Evolutionary conservation across 1,140 invertebrate species (phyloP), one percentile per base, ranked within the genome.

Genomic region (Drosophila biarmipes): DNA sequence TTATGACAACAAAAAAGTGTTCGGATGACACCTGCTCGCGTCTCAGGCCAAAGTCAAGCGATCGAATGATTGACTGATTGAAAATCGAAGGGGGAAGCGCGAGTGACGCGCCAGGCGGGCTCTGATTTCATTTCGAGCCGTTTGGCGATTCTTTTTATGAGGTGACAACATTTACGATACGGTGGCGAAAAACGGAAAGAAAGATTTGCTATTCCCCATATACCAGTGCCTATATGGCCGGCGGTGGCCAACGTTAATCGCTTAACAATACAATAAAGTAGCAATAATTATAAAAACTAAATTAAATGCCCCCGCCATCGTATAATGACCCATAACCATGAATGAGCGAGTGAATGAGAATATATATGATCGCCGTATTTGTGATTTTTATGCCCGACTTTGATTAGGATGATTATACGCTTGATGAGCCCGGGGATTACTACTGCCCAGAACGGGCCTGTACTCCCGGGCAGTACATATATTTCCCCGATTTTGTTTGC

Each of bases 271-370:
- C 86, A 90, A 90, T 90, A 90, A 90, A 90, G 86, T 90, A 86
- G 86, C 86, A 90, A 90, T 90, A 90, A 90, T 90, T 90, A 90
- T 90, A 90, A 90, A 86, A 89, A 87, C 79, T 90, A 90, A 86
- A 90, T 86, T 73, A 87, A 86, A 86, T 86, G 69, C 67, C 59
- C 66, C 54, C 29, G 73, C 59, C 45, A 61, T 29, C 72, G 66
- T 73, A 78, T 61, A 73, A 68, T 84, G 66, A 71, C 73, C 64
- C 80, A 82, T 84, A 84, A 76, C 78, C 72, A 71, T 85, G 81
- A 77, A 86, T 85, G 69, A 62, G 46, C 53, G 10, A 14, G 17
- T 35, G 46, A 49, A 61, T 53, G 69, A 61, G 71, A 86, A 81
- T 80, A 80, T 86, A 86, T 86, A 86, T 86, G 81, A 85, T 87